Evolutionary conservation across 2,113 vertebrate species (phyloP).

Genomic region (Rana temporaria): DNA sequence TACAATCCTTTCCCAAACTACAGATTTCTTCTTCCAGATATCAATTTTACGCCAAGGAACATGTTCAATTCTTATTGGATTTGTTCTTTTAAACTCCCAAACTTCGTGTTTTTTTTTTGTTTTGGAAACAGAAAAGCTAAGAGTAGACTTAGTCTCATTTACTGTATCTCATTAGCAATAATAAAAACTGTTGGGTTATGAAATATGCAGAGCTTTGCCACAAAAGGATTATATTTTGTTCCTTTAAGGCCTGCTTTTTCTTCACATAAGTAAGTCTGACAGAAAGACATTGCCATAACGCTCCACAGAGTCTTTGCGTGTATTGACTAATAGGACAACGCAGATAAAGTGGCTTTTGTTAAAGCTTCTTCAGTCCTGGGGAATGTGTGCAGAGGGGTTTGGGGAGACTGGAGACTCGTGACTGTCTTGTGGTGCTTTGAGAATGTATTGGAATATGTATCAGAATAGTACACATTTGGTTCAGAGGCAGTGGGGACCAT

Average conservation of each 20-base stretch:
- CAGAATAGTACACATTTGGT: not conserved
- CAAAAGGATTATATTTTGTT: conserved; percentile 42
- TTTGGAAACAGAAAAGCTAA: conserved; percentile 20
- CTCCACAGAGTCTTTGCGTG: conserved; percentile 31
- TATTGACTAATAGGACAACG: conserved; percentile 40
- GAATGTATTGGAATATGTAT: too few relatives aligned
- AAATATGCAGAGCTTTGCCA: conserved; percentile 43
- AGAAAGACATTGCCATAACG: conserved; percentile 30
- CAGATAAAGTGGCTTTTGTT: conserved; percentile 20
- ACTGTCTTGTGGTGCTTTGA: not conserved
- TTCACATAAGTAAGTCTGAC: conserved; percentile 51
- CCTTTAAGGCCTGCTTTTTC: conserved; percentile 31
- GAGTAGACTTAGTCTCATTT: conserved; percentile 31
- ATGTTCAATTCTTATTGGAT: conserved; percentile 13
- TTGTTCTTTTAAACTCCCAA: not conserved
- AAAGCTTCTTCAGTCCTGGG: conserved; percentile 7
- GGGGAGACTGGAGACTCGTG: conserved; percentile 1
- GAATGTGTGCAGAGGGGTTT: conserved; percentile 13
- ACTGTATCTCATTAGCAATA: conserved; percentile 49
- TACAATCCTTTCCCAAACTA: conserved; percentile 37
- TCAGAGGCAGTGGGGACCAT: too few relatives aligned
- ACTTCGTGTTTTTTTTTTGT: not conserved
- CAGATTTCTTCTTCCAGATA: not conserved
- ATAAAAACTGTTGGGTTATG: conserved; percentile 34
- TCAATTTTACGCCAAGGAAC: conserved; percentile 7